These are phyloP conservation scores for Sepiola atlantica DNA, from an alignment of 2,888 invertebrate genomes.

Conservation along the genomic window DNA sequence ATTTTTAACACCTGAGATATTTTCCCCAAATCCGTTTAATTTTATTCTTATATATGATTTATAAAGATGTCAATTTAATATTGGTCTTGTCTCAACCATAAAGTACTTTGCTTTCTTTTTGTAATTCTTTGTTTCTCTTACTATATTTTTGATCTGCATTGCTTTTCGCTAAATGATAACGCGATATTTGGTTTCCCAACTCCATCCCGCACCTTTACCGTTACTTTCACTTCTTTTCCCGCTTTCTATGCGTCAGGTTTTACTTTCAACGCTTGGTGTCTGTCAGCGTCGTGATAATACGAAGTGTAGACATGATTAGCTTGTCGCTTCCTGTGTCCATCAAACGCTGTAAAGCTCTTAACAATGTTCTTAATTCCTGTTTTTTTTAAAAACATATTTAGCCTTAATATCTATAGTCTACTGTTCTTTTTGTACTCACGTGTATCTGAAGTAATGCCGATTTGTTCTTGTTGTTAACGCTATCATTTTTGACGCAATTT, in stretches of 20 bases:
- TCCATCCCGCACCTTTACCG: background rate
- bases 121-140: background rate
- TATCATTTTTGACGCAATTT: background rate
- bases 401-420: background rate
- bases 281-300: background rate
- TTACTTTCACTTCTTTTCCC: background rate
- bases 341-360: background rate
- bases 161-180: background rate
- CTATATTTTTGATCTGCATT: background rate
- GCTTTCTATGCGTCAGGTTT: background rate
- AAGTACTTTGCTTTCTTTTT: background rate
- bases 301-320: conserved; percentile 19
- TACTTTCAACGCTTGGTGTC: background rate
- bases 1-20: too few relatives aligned
- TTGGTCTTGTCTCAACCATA: background rate
- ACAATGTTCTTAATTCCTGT: background rate
- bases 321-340: background rate
- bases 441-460: background rate
- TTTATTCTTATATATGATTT: background rate
- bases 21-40: too few relatives aligned
- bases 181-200: background rate
- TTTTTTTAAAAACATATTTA: background rate
- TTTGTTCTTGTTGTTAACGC: background rate
- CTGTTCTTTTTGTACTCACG: background rate
- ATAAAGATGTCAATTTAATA: background rate